Evolutionary conservation across 2,888 invertebrate species (phyloP).

Genomic region (Cyaniris semiargus): DNA sequence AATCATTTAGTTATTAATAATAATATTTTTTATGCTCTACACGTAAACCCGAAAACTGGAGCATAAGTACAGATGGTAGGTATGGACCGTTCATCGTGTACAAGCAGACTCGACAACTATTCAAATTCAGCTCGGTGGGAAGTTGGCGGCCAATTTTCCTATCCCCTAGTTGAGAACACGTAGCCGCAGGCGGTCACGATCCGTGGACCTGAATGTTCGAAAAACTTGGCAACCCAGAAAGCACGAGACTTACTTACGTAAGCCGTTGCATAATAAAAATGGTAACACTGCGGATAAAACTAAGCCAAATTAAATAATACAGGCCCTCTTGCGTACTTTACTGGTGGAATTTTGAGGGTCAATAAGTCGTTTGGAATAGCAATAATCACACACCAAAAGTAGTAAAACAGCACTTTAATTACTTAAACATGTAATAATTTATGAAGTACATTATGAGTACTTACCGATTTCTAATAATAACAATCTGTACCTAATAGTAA

Average conservation of each 20-base stretch:
- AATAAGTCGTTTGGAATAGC: too few species aligned
- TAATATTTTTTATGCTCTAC: neutral
- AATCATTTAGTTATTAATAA: neutral
- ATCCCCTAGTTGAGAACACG: conserved; percentile 33
- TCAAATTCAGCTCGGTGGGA: conserved; percentile 27
- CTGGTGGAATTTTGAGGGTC: neutral
- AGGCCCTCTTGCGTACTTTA: neutral
- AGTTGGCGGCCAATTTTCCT: conserved; percentile 30
- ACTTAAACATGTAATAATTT: too few species aligned
- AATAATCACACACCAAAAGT: too few species aligned
- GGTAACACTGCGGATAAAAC: conserved; percentile 26
- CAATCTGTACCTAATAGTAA: too few species aligned
- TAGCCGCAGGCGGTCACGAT: conserved; percentile 32
- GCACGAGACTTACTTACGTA: conserved; percentile 14
- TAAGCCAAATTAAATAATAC: conserved; percentile 20
- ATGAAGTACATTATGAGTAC: too few species aligned
- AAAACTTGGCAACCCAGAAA: conserved; percentile 41
- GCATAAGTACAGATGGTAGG: neutral
- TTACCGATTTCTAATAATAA: too few species aligned
- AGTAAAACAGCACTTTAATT: too few species aligned
- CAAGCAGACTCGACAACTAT: conserved; percentile 14
- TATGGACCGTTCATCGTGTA: conserved; percentile 5
- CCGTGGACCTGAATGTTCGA: conserved; percentile 36
- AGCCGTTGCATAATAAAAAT: conserved; percentile 29
- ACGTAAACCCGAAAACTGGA: neutral